Evolutionary conservation across 2,113 vertebrate species (phyloP).

Genomic region (Alectura lathami): DNA sequence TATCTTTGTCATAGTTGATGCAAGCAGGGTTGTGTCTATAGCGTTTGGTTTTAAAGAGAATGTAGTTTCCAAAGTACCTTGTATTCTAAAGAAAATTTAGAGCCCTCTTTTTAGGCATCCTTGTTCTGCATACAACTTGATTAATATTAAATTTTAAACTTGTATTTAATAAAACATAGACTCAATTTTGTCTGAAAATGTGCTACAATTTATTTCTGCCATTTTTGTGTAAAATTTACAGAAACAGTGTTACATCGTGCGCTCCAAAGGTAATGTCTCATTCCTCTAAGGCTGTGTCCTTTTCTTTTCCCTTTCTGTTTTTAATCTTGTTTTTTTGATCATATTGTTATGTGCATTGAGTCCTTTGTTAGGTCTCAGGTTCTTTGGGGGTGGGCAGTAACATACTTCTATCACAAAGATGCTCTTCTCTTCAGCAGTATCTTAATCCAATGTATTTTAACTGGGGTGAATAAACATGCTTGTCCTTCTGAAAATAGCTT

Average conservation of each 20-base stretch:
- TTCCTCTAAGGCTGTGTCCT: slow-evolving; percentile 94
- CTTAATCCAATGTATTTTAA: background rate
- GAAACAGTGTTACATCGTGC: slow-evolving; percentile 99
- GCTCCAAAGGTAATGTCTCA: slow-evolving; percentile 99
- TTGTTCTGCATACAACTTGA: slow-evolving; percentile 77
- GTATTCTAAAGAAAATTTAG: slow-evolving; percentile 81
- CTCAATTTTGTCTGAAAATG: slow-evolving; percentile 91
- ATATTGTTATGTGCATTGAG: slow-evolving; percentile 78
- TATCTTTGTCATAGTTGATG: background rate
- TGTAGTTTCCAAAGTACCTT: slow-evolving; percentile 42
- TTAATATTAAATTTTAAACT: slow-evolving; percentile 74
- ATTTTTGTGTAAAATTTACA: slow-evolving; percentile 99
- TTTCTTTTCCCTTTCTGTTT: slow-evolving; percentile 71
- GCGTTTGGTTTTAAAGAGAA: slow-evolving; percentile 4
- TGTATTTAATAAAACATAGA: slow-evolving; percentile 80
- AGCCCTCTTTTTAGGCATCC: slow-evolving; percentile 79
- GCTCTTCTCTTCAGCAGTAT: slow-evolving; percentile 7
- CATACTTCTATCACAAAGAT: background rate
- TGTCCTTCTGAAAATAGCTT: background rate
- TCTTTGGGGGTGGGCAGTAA: background rate
- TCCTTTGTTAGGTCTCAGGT: slow-evolving; percentile 50
- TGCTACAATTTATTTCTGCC: slow-evolving; percentile 99
- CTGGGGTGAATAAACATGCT: background rate
- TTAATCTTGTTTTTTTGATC: slow-evolving; percentile 73
- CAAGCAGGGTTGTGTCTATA: background rate